Evolutionary conservation across 2,113 vertebrate species (phyloP).

Genomic region (Piprites chloris): DNA sequence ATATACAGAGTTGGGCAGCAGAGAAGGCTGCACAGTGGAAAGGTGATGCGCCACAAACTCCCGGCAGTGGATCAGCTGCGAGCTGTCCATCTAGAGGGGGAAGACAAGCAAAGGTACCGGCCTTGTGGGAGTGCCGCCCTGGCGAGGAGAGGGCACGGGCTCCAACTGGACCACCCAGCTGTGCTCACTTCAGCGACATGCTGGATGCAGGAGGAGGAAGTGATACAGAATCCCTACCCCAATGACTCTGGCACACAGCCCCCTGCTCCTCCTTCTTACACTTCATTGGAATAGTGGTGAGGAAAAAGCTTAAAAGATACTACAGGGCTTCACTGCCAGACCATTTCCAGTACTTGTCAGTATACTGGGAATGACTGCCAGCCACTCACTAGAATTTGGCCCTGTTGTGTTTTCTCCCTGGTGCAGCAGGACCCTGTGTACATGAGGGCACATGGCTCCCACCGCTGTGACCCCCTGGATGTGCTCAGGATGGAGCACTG

Average conservation of each 20-base stretch:
- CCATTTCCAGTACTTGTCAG: neutral
- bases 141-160: neutral
- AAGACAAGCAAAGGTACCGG: neutral
- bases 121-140: accelerated
- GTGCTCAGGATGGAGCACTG: accelerated
- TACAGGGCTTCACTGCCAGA: neutral
- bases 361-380: accelerated
- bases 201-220: too few relatives aligned
- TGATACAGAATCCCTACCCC: accelerated
- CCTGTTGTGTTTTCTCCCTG: neutral
- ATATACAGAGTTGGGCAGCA: slow-evolving; percentile 92
- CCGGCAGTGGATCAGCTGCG: slow-evolving; percentile 90
- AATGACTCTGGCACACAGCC: accelerated
- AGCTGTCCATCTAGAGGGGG: slow-evolving; percentile 84
- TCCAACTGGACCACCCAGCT: accelerated
- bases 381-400: accelerated
- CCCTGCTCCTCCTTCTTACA: neutral
- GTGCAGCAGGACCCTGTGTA: accelerated
- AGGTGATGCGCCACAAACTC: slow-evolving; percentile 90
- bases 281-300: accelerated
- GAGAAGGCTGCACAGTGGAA: slow-evolving; percentile 83
- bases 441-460: accelerated
- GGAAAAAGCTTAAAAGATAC: accelerated
- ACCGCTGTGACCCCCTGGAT: accelerated
- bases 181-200: accelerated